A percentile compares a stretch with the other conserved stretches of the same genome.
Conservation (phyloP, 2,113 vertebrate species). For the Coptodon bakossiorum region DNA sequence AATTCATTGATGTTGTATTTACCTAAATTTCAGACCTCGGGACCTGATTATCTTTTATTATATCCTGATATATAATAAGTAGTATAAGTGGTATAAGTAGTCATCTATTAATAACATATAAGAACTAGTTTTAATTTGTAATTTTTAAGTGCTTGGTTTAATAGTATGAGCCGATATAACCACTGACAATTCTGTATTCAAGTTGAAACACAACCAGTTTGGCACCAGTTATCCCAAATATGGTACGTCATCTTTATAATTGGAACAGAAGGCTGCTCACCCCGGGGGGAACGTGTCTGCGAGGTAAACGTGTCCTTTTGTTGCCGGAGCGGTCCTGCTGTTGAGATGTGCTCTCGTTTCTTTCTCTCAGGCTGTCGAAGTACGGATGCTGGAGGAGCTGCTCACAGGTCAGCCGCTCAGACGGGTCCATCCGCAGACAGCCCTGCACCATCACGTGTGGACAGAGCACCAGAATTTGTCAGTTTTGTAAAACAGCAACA, state of each 20-base stretch:
- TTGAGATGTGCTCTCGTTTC: slow-evolving; percentile 46
- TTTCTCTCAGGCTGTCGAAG: slow-evolving; percentile 80
- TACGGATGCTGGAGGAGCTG: slow-evolving; percentile 87
- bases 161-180: neutral
- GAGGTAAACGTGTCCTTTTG: slow-evolving; percentile 66
- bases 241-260: neutral
- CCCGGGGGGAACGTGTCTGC: slow-evolving; percentile 77
- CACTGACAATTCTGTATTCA: neutral
- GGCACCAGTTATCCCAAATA: neutral
- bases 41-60: neutral
- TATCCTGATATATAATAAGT: neutral
- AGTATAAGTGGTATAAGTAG: neutral
- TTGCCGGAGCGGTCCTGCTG: slow-evolving; percentile 67
- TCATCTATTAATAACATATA: neutral
- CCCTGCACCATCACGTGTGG: slow-evolving; percentile 61
- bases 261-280: slow-evolving; percentile 51
- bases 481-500: neutral
- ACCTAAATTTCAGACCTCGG: neutral
- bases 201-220: neutral
- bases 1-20: neutral
- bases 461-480: neutral
- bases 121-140: neutral
- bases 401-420: slow-evolving; percentile 80
- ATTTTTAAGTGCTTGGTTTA: neutral
- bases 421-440: slow-evolving; percentile 88